Conservation (phyloP, 2,797 vertebrate species). For the Betta splendens region DNA sequence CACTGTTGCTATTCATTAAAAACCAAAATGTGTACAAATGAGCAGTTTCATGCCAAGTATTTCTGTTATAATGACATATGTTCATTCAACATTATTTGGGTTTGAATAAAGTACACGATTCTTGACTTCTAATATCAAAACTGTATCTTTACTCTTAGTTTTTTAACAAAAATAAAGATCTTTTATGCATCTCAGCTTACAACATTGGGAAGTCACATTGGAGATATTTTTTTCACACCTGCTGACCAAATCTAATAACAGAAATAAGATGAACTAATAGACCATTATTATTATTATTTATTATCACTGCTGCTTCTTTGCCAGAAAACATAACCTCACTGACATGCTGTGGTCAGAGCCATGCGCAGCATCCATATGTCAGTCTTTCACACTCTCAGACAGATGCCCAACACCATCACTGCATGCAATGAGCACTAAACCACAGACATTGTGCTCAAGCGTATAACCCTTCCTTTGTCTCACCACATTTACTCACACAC, state of each 20-base stretch:
- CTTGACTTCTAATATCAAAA: no score
- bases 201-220: no score
- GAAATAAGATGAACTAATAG: constrained; percentile 19
- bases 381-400: constrained; percentile 3
- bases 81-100: background rate
- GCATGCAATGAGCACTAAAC: constrained; percentile 6
- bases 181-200: no score
- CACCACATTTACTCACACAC: constrained; percentile 21
- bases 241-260: constrained; percentile 6
- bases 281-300: no score
- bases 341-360: constrained; percentile 34
- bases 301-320: constrained; percentile 14
- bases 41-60: background rate
- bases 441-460: constrained; percentile 24
- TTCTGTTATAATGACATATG: background rate
- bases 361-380: constrained; percentile 27
- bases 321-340: constrained; percentile 39
- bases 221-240: constrained; percentile 25
- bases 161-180: no score
- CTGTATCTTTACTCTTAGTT: no score
- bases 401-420: background rate
- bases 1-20: constrained; percentile 36
- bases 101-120: no score
- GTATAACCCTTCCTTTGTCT: constrained; percentile 46
- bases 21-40: constrained; percentile 5